A percentile compares a stretch with the other conserved stretches of the same genome.
Evolutionary conservation across 1,140 invertebrate species (phyloP).

Genomic region (Pentalonia nigronervosa): DNA sequence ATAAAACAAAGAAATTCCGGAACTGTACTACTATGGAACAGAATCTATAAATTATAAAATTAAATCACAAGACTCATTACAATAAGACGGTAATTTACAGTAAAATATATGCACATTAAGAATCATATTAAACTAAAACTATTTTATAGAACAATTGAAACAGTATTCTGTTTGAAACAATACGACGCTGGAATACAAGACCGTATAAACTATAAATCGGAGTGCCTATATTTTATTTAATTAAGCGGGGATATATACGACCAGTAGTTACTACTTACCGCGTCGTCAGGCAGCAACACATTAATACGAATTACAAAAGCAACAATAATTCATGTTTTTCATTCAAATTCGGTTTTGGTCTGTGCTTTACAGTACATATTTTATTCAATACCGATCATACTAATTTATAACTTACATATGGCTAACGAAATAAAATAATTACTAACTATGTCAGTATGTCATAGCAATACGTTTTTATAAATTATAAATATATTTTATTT

Average conservation of each 20-base stretch:
- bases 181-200: no score
- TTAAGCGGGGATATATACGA: no score
- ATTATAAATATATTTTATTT: no score
- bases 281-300: no score
- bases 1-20: background rate
- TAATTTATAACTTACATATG: background rate
- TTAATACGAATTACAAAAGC: no score
- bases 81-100: background rate
- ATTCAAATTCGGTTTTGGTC: background rate
- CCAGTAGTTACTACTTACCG: no score
- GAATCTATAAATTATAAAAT: no score
- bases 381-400: background rate
- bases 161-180: background rate
- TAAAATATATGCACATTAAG: background rate
- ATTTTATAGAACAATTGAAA: background rate
- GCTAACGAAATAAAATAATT: background rate
- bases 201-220: no score
- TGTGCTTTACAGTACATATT: background rate
- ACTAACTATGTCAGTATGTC: background rate
- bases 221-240: no score
- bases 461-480: no score
- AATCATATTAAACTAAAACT: background rate
- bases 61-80: background rate
- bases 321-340: no score
- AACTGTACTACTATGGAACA: no score